Evolutionary conservation across 64 coral and sea anemone genomes (phyloP), one percentile per base, ranked within the genome.

Genomic region (Dendrophyllia cribrosa): DNA sequence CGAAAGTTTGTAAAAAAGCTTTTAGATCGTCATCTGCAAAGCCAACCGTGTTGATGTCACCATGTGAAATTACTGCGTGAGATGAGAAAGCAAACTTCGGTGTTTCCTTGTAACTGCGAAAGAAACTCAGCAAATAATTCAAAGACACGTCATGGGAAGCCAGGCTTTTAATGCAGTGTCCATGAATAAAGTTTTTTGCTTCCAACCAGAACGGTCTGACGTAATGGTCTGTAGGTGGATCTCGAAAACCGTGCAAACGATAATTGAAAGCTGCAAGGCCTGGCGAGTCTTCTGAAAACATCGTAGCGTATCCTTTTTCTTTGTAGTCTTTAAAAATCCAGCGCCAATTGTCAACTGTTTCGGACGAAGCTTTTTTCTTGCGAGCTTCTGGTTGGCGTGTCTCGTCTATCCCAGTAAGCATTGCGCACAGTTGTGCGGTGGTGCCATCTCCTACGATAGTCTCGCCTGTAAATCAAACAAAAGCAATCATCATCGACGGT

Each of bases 261-360:
- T 88, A 86, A 87, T 92, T 96, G 45, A 96, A 96, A 2, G 94
- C 66, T 43, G 88, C 90, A 25, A 64, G 16, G 0, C 47, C n/a
- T 14, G 90, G 85, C 7, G 87, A 76, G 34, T 96, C 94, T 88
- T 96, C 94, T 6, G 81, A 81, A 43, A 88, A 92, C 76, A 96
- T 49, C 4, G 94, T 96, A 9, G 74, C 84, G 58, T 96, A 96
- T 13, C 94, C 89, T 7, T 96, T 53, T 0, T 88, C 19, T 43
- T 92, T 82, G 51, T 83, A 96, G 9, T 83, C 72, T 76, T 85
- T 87, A 79, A 87, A 92, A 66, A 96, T 96, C 56, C 90, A 96
- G 20, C 75, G 75, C 94, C 94, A 96, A 4, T 83, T 84, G 20
- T 96, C 94, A 10, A 96, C 88, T 15, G 19, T 59, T 2, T 87